These are phyloP conservation scores for Dinoponera quadriceps DNA, from an alignment of 1,140 invertebrate genomes.

Conservation along the genomic window DNA sequence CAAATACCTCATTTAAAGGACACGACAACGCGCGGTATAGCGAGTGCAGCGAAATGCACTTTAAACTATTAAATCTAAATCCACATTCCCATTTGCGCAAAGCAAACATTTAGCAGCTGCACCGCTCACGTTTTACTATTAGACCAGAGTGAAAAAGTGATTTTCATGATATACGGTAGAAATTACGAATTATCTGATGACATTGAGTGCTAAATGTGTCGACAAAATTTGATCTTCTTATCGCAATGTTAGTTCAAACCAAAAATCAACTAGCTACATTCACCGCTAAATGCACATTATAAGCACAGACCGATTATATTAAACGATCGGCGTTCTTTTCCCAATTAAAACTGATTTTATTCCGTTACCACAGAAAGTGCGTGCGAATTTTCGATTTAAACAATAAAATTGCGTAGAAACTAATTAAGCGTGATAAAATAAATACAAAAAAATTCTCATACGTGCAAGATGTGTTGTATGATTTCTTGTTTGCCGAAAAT, in stretches of 20 bases:
- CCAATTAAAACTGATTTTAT: background rate
- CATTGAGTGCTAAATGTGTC: slow-evolving; percentile 12
- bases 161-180: slow-evolving; percentile 25
- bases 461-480: background rate
- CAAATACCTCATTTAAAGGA: background rate
- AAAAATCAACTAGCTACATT: too few relatives aligned
- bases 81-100: background rate
- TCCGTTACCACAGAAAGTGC: background rate
- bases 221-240: background rate
- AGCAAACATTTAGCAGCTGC: background rate
- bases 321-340: background rate
- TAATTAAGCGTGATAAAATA: background rate
- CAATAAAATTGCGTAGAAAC: slow-evolving; percentile 2
- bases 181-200: slow-evolving; percentile 3
- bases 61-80: slow-evolving; percentile 35
- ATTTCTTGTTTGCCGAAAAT: slow-evolving; percentile 16
- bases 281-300: background rate
- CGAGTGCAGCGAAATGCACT: background rate
- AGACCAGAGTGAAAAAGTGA: background rate
- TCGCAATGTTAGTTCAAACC: too few relatives aligned
- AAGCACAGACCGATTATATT: background rate
- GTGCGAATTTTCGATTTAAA: background rate
- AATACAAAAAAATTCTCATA: background rate
- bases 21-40: background rate
- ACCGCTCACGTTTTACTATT: slow-evolving; percentile 7